Evolutionary conservation across 2,888 invertebrate genomes (phyloP).

Genomic region (Erebia aethiops): DNA sequence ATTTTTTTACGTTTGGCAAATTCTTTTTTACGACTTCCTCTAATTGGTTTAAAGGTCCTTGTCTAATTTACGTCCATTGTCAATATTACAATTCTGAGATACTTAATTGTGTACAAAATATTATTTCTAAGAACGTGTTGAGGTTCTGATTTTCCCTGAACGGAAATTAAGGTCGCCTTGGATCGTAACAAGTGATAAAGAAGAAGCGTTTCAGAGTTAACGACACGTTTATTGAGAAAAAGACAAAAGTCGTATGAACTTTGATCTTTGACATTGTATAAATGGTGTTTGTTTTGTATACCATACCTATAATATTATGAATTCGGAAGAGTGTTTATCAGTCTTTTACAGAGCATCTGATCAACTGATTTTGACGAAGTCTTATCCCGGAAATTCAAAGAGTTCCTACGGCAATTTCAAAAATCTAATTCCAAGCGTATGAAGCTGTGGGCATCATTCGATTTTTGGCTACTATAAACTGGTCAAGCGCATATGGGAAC

Average conservation of each 20-base stretch:
- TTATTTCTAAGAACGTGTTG: slow-evolving; percentile 14
- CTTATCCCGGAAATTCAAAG: too few species aligned
- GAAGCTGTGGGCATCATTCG: neutral
- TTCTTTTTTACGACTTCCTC: slow-evolving; percentile 15
- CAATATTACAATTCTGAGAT: slow-evolving; percentile 1
- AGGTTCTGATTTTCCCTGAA: slow-evolving; percentile 8
- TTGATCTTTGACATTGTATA: neutral
- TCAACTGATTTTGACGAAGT: too few species aligned
- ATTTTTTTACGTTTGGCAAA: slow-evolving; percentile 4
- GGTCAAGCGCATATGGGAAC: neutral
- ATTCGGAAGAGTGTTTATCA: too few species aligned
- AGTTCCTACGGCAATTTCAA: too few species aligned
- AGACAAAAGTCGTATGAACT: neutral
- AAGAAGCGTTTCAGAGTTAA: slow-evolving; percentile 7
- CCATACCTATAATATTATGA: too few species aligned
- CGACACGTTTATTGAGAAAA: neutral
- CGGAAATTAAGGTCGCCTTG: slow-evolving; percentile 21
- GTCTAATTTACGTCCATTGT: slow-evolving; percentile 18
- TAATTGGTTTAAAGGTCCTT: too few species aligned
- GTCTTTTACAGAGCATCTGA: too few species aligned
- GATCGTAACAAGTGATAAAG: slow-evolving; percentile 24
- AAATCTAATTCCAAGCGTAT: too few species aligned
- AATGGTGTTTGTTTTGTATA: neutral
- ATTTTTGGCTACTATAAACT: neutral
- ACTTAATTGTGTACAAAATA: slow-evolving; percentile 22